Percentiles rank a stretch among this genome's conserved stretches.
These are phyloP conservation scores for Kuschelorhynchus macadamiae DNA, from an alignment of 2,888 invertebrate genomes.

Conservation along the genomic window DNA sequence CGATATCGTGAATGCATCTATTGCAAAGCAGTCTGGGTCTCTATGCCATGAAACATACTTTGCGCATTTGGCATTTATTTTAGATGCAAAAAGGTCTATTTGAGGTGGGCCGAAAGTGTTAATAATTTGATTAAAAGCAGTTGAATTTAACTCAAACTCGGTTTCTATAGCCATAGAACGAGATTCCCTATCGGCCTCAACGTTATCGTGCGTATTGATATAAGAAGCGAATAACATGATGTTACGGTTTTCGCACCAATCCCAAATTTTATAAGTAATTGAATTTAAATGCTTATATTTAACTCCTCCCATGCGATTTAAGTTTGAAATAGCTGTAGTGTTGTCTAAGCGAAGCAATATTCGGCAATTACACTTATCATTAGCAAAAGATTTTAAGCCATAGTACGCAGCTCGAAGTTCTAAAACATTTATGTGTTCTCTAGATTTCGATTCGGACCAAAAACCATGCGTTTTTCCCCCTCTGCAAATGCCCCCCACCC, in stretches of 20 bases:
- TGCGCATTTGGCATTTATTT: no score
- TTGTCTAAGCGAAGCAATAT: slow-evolving; percentile 10
- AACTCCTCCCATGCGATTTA: slow-evolving; percentile 14
- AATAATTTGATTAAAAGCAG: not conserved
- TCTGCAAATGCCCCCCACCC: not conserved
- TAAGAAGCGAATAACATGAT: not conserved
- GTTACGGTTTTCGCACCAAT: slow-evolving; percentile 7
- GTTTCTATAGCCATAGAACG: slow-evolving; percentile 25
- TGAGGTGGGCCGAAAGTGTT: slow-evolving; percentile 1
- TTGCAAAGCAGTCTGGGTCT: not conserved
- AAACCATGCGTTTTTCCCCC: slow-evolving; percentile 2
- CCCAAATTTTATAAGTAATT: slow-evolving; percentile 6
- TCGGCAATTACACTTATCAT: not conserved
- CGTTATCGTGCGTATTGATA: slow-evolving; percentile 19
- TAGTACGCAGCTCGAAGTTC: slow-evolving; percentile 7
- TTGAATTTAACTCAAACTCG: slow-evolving; percentile 21
- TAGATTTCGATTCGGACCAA: slow-evolving; percentile 1
- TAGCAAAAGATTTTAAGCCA: slow-evolving; percentile 2
- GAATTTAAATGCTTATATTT: not conserved
- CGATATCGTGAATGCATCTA: not conserved
- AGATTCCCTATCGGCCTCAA: slow-evolving; percentile 21
- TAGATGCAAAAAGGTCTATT: not conserved
- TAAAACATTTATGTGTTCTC: slow-evolving; percentile 3
- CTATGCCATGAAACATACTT: slow-evolving; percentile 19
- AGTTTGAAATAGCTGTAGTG: slow-evolving; percentile 4